Percentiles rank a stretch among this genome's conserved stretches.
Evolutionary conservation across 1,140 invertebrate genomes (phyloP).

Genomic region (Formica exsecta): DNA sequence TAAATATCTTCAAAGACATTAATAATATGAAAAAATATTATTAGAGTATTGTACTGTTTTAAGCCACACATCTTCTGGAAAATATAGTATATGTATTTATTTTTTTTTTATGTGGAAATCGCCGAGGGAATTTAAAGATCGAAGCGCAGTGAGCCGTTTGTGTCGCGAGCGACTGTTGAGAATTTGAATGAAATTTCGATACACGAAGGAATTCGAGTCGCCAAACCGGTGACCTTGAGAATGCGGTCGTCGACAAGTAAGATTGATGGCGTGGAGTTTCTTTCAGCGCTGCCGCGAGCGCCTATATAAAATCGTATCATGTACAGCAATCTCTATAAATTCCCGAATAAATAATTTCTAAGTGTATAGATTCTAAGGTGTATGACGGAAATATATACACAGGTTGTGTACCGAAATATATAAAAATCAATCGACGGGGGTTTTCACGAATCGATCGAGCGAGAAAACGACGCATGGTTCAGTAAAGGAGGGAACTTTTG

Average conservation of each 20-base stretch:
- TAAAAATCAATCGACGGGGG: not conserved
- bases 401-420: not conserved
- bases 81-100: not conserved
- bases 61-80: no score
- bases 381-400: no score
- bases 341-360: constrained; percentile 6
- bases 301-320: not conserved
- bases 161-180: constrained; percentile 27
- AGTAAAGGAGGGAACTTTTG: not conserved
- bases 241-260: constrained; percentile 26
- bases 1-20: not conserved
- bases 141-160: constrained; percentile 23
- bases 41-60: no score
- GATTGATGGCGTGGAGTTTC: constrained; percentile 47
- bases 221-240: constrained; percentile 46
- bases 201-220: constrained; percentile 58
- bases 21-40: no score
- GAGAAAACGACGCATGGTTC: not conserved
- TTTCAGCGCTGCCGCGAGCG: not conserved
- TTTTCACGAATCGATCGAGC: not conserved
- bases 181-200: constrained; percentile 72
- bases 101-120: not conserved
- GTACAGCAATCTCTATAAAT: not conserved
- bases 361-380: no score
- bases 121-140: not conserved